Percentiles rank a stretch among this genome's conserved stretches.
Evolutionary conservation across 2,797 vertebrate genomes (phyloP).

Genomic region (Myripristis jacobus): DNA sequence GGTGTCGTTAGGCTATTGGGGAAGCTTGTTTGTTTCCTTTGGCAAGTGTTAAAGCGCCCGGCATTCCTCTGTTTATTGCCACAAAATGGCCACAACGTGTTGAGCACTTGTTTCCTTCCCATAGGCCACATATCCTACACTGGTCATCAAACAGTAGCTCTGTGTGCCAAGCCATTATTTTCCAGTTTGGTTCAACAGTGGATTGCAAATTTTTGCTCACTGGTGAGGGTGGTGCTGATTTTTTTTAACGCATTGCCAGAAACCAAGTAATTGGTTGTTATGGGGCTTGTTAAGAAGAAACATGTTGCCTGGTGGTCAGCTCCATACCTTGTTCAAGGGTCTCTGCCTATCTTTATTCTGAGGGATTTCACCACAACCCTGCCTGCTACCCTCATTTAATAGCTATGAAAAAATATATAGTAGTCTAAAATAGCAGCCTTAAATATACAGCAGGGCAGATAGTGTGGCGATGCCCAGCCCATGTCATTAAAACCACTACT

Average conservation of each 20-base stretch:
- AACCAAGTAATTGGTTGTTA: slow-evolving; percentile 63
- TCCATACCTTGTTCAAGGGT: slow-evolving; percentile 68
- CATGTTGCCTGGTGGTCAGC: slow-evolving; percentile 59
- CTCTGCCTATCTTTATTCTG: slow-evolving; percentile 59
- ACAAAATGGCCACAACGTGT: slow-evolving; percentile 56
- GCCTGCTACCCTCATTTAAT: slow-evolving; percentile 72
- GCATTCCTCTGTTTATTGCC: slow-evolving; percentile 73
- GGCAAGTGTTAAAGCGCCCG: slow-evolving; percentile 41
- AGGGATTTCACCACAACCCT: slow-evolving; percentile 61
- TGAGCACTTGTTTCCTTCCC: slow-evolving; percentile 45
- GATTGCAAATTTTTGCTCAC: slow-evolving; percentile 5
- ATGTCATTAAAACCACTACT: slow-evolving; percentile 78
- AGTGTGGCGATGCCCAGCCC: slow-evolving; percentile 70
- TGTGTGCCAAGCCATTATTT: slow-evolving; percentile 46
- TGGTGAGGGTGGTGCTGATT: slow-evolving; percentile 33
- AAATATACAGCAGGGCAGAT: slow-evolving; percentile 80
- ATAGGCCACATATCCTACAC: slow-evolving; percentile 23
- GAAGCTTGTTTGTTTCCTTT: slow-evolving; percentile 65
- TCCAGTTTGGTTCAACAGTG: slow-evolving; percentile 39
- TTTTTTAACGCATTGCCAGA: slow-evolving; percentile 22
- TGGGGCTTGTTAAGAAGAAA: slow-evolving; percentile 61
- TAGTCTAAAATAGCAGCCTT: slow-evolving; percentile 80
- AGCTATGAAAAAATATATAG: slow-evolving; percentile 77
- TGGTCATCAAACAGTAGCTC: slow-evolving; percentile 58
- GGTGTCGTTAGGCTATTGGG: slow-evolving; percentile 45